Conservation (phyloP, 1,140 invertebrate species). For the Tetranychus cinnabarinus region DNA sequence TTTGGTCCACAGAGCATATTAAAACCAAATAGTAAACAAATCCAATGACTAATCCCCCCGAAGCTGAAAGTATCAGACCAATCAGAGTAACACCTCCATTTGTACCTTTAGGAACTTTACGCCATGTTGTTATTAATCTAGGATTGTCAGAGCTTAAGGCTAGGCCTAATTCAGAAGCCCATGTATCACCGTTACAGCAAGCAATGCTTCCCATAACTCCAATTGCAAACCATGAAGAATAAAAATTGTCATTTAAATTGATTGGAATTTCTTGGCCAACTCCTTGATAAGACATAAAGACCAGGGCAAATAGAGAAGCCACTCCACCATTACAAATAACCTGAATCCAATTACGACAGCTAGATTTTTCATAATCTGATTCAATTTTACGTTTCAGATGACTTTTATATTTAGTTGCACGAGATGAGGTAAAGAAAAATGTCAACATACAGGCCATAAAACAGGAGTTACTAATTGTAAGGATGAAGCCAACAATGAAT, state of each 20-base stretch:
- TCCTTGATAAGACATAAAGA: constrained; percentile 57
- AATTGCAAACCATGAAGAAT: constrained; percentile 51
- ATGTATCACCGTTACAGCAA: constrained; percentile 68
- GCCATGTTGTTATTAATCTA: constrained; percentile 44
- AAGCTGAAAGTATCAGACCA: constrained; percentile 41
- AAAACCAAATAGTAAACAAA: constrained; percentile 41
- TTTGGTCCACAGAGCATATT: constrained; percentile 34
- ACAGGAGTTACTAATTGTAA: constrained; percentile 50
- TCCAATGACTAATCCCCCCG: constrained; percentile 51
- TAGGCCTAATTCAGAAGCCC: constrained; percentile 66
- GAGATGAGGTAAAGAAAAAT: constrained; percentile 58
- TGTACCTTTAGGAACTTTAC: constrained; percentile 28
- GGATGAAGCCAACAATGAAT: constrained; percentile 45
- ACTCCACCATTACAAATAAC: constrained; percentile 71
- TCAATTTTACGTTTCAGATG: constrained; percentile 46
- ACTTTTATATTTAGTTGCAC: constrained; percentile 49
- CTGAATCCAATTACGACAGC: constrained; percentile 70
- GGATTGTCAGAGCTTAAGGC: constrained; percentile 42
- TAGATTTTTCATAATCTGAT: constrained; percentile 53
- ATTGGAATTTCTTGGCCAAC: constrained; percentile 44
- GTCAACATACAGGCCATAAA: constrained; percentile 44
- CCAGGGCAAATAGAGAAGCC: constrained; percentile 44
- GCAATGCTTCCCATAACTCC: constrained; percentile 47
- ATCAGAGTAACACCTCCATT: constrained; percentile 51
- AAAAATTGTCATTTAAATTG: constrained; percentile 48